Evolutionary conservation across 2,888 invertebrate species (phyloP).

Genomic region (Gymnocheta viridis): DNA sequence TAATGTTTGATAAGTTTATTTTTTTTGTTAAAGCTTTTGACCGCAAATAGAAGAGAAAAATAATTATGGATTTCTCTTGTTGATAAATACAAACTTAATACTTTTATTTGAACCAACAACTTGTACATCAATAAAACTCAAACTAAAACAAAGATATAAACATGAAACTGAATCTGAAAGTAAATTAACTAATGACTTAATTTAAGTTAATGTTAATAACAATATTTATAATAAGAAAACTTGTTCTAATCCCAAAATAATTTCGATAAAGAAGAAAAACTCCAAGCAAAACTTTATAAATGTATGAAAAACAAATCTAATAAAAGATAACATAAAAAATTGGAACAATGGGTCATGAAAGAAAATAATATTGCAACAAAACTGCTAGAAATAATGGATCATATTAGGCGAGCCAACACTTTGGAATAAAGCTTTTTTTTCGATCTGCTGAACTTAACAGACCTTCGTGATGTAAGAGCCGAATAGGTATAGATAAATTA

Average conservation of each 20-base stretch:
- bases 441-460: background rate
- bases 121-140: background rate
- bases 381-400: background rate
- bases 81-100: background rate
- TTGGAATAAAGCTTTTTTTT: background rate
- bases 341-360: slow-evolving; percentile 28
- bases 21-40: background rate
- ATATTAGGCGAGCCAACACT: background rate
- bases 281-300: background rate
- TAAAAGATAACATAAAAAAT: slow-evolving; percentile 15
- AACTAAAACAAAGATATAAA: background rate
- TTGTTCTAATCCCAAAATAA: background rate
- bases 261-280: background rate
- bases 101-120: background rate
- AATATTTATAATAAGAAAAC: background rate
- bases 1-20: background rate
- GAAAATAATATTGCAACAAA: slow-evolving; percentile 7
- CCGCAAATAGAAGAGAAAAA: background rate
- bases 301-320: background rate
- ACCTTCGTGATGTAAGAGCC: background rate
- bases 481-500: background rate
- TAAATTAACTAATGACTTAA: background rate
- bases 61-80: background rate
- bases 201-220: slow-evolving; percentile 5
- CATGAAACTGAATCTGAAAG: background rate